phyloP scores from a whole-genome alignment of 2,113 vertebrate species.

The Narcine bancroftii region DNA sequence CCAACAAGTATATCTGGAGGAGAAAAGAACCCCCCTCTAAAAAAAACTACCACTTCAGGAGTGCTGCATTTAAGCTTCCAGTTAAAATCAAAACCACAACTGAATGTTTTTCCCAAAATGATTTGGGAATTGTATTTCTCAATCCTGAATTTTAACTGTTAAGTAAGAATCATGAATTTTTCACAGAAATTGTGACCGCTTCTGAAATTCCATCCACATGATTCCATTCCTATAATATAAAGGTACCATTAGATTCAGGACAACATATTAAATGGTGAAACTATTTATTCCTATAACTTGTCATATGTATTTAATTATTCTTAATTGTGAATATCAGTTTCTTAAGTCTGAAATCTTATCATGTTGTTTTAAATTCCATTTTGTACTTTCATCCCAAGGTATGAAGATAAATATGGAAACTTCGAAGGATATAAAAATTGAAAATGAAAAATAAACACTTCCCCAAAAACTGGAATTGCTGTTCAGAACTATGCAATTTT shows the following conservation, averaged over 20 bases:
- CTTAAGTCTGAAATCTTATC: background rate
- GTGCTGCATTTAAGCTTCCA: background rate
- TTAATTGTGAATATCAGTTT: background rate
- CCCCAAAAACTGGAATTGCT: background rate
- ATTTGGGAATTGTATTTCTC: background rate
- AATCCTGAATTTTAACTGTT: background rate
- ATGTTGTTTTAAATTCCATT: background rate
- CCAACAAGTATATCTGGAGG: background rate
- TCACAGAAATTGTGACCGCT: background rate
- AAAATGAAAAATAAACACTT: constrained; percentile 4
- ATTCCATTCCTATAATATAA: background rate
- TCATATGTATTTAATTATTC: background rate
- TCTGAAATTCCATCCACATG: constrained; percentile 1
- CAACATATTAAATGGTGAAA: background rate
- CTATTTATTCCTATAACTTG: background rate
- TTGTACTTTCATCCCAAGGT: background rate
- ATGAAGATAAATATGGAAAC: background rate
- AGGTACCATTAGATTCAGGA: background rate
- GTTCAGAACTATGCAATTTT: background rate
- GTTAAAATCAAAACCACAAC: background rate
- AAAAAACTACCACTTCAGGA: background rate
- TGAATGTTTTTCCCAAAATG: background rate
- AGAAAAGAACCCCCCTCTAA: background rate
- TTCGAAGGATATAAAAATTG: background rate
- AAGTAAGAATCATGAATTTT: background rate